Evolutionary conservation across 2,113 vertebrate species (phyloP).

Genomic region (Grallaria varia): DNA sequence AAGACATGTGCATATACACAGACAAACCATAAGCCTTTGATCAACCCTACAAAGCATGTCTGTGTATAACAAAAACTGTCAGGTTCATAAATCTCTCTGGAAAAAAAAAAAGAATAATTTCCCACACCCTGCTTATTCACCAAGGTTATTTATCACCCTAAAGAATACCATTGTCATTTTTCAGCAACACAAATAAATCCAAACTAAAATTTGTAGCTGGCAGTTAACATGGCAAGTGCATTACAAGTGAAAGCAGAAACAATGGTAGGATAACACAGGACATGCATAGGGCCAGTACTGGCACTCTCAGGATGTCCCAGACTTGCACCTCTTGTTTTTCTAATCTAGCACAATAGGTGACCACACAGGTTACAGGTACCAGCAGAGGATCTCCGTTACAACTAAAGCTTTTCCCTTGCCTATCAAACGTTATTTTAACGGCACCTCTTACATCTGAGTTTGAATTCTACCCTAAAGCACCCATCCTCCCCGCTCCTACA

Average conservation of each 20-base stretch:
- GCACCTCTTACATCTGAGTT: background rate
- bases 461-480: background rate
- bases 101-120: background rate
- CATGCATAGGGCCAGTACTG: background rate
- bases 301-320: background rate
- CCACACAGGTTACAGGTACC: background rate
- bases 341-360: background rate
- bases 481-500: accelerated
- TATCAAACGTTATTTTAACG: background rate
- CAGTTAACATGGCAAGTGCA: background rate
- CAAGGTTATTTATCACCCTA: background rate
- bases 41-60: background rate
- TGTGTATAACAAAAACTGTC: background rate
- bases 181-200: conserved; percentile 9
- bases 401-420: background rate
- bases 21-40: conserved; percentile 20
- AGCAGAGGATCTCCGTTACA: background rate
- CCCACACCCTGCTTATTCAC: background rate
- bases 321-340: background rate
- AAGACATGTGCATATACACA: background rate
- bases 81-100: background rate
- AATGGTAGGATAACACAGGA: background rate
- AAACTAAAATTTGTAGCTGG: background rate
- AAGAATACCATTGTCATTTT: background rate
- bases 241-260: background rate